Base-by-base conservation (phyloP, 2,888 invertebrate genomes). In the Netelia inedita region DNA sequence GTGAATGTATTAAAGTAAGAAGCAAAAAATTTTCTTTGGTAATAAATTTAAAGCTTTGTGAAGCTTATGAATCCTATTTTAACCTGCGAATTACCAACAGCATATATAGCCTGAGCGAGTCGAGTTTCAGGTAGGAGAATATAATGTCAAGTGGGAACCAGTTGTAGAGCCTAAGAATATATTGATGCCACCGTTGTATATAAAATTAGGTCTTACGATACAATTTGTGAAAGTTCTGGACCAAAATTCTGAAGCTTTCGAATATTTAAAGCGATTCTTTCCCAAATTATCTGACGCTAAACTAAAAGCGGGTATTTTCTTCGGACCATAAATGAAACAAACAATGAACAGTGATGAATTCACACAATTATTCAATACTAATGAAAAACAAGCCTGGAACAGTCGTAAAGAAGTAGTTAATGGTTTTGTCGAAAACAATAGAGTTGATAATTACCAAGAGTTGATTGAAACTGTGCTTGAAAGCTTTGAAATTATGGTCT, bases 161-260 rank as follows among this genome's bases (percentile, higher is more conserved):
- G 55, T 55, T 55, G 55, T 55, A 55, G 55, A 71, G 89, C 86
- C 87, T 82, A 89, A 72, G 88, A 89, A 84, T 63, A 19, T 57
- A 57, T 57, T 57, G 68, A 73, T 82, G 55, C 82, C 76, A 0
- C 76, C 69, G 61, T 50, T 82, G 41, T 61, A 82, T 41, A 82
- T 82, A 43, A 88, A 91, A 79, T 78, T 91, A 50, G 88, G 89
- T 5, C 73, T 90, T 2, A 89, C 89, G 82, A 90, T 91, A 82
- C 82, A 88, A 59, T 89, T 89, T 68, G 87, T 89, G 0, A 89
- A 88, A 73, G 79, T 71, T 10, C 68, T 89, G 53, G 79, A 83
- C 41, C 2, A 79, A 72, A 55, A 57, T 53, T 76, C 75, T 19
- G 19, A 81, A 78, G 75, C 78, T 74, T 87, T 86, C 72, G 53